A percentile compares a stretch with the other conserved stretches of the same genome.
Conservation (phyloP, 35 echinoderm and acorn worm species). For the Eucidaris tribuloides region DNA sequence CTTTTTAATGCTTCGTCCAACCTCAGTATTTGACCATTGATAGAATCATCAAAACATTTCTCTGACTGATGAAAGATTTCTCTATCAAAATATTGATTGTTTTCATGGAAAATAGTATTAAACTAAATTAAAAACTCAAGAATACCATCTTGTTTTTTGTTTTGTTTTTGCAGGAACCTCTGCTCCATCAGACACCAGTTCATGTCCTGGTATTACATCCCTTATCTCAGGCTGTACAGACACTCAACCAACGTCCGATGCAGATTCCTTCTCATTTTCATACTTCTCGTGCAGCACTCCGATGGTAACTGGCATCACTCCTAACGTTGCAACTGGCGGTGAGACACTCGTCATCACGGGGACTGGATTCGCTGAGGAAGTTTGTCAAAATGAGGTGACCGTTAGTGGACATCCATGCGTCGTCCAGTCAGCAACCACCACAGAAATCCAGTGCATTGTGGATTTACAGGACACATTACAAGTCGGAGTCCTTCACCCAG, state of each 20-base stretch:
- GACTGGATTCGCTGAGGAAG: conserved; percentile 29
- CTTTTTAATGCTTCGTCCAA: too few species aligned
- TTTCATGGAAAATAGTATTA: too few species aligned
- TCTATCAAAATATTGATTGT: too few species aligned
- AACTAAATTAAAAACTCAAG: too few species aligned
- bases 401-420: conserved; percentile 33
- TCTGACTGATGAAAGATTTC: too few species aligned
- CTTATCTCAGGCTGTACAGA: conserved; percentile 17
- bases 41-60: too few species aligned
- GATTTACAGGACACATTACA: conserved; percentile 17
- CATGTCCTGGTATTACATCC: conserved; percentile 24
- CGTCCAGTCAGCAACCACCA: neutral
- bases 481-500: conserved; percentile 9
- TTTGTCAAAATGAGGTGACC: conserved; percentile 44
- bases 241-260: neutral
- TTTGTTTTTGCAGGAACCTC: neutral
- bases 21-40: too few species aligned
- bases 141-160: too few species aligned
- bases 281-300: conserved; percentile 63
- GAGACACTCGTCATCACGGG: conserved; percentile 34
- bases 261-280: conserved; percentile 28
- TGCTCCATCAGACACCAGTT: neutral
- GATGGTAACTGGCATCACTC: conserved; percentile 8
- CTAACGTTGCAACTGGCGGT: conserved; percentile 21
- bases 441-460: conserved; percentile 18